Conservation (phyloP, 53 echinoderm and acorn worm genomes). For the Zoroaster sp. region DNA sequence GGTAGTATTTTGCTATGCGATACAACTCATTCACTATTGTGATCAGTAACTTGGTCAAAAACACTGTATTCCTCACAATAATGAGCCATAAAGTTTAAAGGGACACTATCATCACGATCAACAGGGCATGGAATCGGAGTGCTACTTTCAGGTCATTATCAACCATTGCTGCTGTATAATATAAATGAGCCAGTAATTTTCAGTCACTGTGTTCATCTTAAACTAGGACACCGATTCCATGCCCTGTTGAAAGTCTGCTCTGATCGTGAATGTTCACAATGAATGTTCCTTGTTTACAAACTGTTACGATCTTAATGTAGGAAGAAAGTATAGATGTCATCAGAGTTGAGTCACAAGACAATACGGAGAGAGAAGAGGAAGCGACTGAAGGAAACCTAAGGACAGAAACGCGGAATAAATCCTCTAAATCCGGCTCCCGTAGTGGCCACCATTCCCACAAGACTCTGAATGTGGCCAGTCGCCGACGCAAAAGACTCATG, state of each 20-base stretch:
- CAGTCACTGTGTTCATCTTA: too few relatives aligned
- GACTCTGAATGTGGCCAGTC: neutral
- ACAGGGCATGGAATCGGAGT: too few relatives aligned
- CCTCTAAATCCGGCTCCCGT: neutral
- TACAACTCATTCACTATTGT: too few relatives aligned
- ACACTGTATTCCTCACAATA: too few relatives aligned
- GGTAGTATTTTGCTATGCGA: too few relatives aligned
- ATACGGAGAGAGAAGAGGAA: neutral
- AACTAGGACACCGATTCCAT: too few relatives aligned
- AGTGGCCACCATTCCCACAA: neutral
- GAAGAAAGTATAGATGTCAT: constrained; percentile 51
- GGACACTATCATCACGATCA: too few relatives aligned
- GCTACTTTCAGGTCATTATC: too few relatives aligned
- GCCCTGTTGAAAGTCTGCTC: neutral
- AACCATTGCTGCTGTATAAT: too few relatives aligned
- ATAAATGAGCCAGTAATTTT: too few relatives aligned
- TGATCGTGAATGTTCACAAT: neutral
- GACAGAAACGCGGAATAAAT: neutral
- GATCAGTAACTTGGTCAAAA: too few relatives aligned
- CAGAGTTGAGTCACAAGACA: constrained; percentile 5
- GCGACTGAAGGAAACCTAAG: neutral
- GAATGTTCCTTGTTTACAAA: neutral
- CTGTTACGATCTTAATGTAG: neutral
- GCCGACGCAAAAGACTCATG: constrained; percentile 19
- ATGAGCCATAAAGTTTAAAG: too few relatives aligned